These are phyloP conservation scores for Catharus ustulatus DNA, from an alignment of 2,797 vertebrate genomes.

Conservation along the genomic window DNA sequence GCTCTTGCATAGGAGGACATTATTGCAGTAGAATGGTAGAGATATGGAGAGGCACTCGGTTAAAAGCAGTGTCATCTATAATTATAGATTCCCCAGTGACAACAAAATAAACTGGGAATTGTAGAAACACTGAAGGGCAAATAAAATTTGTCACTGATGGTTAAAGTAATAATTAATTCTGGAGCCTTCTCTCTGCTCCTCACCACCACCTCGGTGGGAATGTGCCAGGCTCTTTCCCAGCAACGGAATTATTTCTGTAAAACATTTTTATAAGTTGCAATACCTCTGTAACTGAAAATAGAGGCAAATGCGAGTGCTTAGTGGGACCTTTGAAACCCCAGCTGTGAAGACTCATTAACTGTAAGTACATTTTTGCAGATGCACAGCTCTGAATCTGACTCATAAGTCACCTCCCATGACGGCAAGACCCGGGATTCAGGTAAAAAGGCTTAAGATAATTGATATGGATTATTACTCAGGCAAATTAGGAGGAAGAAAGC, in stretches of 20 bases:
- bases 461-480: background rate
- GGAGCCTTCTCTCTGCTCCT: background rate
- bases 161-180: conserved; percentile 39
- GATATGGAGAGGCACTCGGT: background rate
- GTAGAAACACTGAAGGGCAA: background rate
- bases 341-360: conserved; percentile 57
- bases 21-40: background rate
- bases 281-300: conserved; percentile 49
- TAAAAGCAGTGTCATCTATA: background rate
- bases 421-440: background rate
- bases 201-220: background rate
- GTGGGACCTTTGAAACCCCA: conserved; percentile 57
- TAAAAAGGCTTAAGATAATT: conserved; percentile 48
- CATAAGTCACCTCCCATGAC: conserved; percentile 24
- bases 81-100: background rate
- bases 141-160: conserved; percentile 15
- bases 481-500: background rate
- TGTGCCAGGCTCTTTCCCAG: conserved; percentile 37
- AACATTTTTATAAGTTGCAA: conserved; percentile 27
- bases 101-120: conserved; percentile 14
- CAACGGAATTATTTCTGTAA: conserved; percentile 43
- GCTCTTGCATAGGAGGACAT: rapidly evolving
- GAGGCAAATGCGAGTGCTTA: background rate
- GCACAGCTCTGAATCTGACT: conserved; percentile 49
- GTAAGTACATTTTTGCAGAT: conserved; percentile 49